Conservation (phyloP, 2,888 invertebrate genomes). For the Macrophya annulata region DNA sequence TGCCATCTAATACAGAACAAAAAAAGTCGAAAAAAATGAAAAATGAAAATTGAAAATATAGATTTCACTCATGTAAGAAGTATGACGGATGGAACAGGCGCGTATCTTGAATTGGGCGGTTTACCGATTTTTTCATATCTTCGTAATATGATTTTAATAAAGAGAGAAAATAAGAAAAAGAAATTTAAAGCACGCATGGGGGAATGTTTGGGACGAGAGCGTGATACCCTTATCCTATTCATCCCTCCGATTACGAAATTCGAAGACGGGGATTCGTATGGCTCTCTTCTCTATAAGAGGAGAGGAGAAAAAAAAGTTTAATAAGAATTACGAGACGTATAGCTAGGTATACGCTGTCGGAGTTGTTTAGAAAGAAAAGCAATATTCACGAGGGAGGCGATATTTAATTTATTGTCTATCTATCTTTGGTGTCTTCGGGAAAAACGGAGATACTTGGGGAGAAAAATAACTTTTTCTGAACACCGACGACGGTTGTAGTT, state of each 20-base stretch:
- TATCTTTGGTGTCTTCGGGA: conserved; percentile 16
- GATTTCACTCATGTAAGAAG: background rate
- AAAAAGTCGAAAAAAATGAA: background rate
- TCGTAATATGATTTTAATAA: background rate
- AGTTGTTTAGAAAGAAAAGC: conserved; percentile 44
- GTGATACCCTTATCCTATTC: background rate
- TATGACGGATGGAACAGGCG: background rate
- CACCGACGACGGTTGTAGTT: conserved; percentile 20
- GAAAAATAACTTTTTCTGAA: conserved; percentile 12
- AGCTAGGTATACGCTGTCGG: conserved; percentile 5
- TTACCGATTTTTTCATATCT: background rate
- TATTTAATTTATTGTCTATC: conserved; percentile 39
- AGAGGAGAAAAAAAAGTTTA: conserved; percentile 27
- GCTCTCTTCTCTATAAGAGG: background rate
- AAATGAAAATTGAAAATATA: background rate
- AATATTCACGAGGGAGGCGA: conserved; percentile 35
- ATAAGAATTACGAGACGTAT: conserved; percentile 19
- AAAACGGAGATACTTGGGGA: background rate
- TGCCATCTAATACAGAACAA: conserved; percentile 76
- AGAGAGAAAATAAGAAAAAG: background rate
- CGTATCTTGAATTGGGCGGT: background rate
- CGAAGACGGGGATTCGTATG: background rate
- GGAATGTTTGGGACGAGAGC: background rate
- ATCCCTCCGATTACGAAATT: background rate
- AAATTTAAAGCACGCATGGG: background rate